These are phyloP conservation scores for Serrognathus titanus DNA, from an alignment of 2,888 invertebrate genomes.

Conservation along the genomic window DNA sequence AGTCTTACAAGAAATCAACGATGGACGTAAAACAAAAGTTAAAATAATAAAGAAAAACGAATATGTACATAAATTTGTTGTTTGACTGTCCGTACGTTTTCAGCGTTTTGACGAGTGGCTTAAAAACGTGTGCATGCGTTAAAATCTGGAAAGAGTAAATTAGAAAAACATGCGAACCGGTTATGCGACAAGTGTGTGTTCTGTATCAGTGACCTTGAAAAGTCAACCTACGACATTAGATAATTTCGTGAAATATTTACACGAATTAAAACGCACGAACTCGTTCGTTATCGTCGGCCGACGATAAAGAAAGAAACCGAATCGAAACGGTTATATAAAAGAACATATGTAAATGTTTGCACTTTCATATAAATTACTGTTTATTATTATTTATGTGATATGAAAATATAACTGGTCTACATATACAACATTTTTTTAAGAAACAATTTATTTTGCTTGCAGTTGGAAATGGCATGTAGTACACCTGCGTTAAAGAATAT, in stretches of 20 bases:
- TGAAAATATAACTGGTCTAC: constrained; percentile 9
- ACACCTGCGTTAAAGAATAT: constrained; percentile 7
- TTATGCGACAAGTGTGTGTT: too few relatives aligned
- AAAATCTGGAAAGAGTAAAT: too few relatives aligned
- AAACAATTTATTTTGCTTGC: constrained; percentile 5
- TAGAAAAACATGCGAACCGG: too few relatives aligned
- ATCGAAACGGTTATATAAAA: background rate
- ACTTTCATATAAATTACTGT: constrained; percentile 6
- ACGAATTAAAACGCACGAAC: too few relatives aligned
- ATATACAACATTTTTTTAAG: background rate
- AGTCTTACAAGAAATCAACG: too few relatives aligned
- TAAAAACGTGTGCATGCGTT: too few relatives aligned
- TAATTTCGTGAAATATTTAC: constrained; percentile 1
- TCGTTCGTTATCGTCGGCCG: background rate
- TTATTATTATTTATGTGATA: constrained; percentile 9
- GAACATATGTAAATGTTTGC: background rate
- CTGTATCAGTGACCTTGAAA: constrained; percentile 14
- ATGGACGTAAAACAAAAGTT: too few relatives aligned
- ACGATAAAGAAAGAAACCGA: background rate
- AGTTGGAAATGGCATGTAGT: constrained; percentile 3
- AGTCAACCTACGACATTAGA: constrained; percentile 12
- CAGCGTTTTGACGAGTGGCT: too few relatives aligned
- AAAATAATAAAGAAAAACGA: too few relatives aligned
- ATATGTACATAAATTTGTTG: too few relatives aligned
- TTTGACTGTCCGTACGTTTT: too few relatives aligned